Conservation (phyloP, 2,888 invertebrate genomes). For the Hololepta plana region DNA sequence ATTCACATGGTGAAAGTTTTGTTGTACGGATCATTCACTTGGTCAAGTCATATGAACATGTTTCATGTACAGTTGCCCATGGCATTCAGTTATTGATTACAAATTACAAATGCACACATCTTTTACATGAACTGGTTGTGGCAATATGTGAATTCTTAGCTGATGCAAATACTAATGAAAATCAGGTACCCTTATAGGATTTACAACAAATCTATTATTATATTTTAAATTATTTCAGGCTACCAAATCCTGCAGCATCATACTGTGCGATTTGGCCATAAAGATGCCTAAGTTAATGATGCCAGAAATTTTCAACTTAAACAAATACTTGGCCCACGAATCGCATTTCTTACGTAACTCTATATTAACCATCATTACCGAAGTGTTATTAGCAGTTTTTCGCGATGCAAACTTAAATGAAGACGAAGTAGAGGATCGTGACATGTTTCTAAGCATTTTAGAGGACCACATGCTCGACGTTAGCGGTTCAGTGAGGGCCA, state of each 20-base stretch:
- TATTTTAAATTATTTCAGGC: slow-evolving; percentile 14
- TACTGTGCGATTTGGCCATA: slow-evolving; percentile 21
- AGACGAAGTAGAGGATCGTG: slow-evolving; percentile 36
- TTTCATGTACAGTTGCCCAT: slow-evolving; percentile 46
- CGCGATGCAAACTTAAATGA: slow-evolving; percentile 53
- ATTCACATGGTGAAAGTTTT: slow-evolving; percentile 67
- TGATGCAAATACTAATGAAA: slow-evolving; percentile 29
- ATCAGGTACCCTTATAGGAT: slow-evolving; percentile 22
- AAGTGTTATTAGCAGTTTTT: slow-evolving; percentile 53
- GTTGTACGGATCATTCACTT: slow-evolving; percentile 54
- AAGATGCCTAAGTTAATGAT: slow-evolving; percentile 23
- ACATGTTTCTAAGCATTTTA: slow-evolving; percentile 41
- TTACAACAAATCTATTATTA: slow-evolving; percentile 1
- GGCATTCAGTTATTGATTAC: slow-evolving; percentile 52
- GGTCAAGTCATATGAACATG: slow-evolving; percentile 57
- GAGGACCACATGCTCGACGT: slow-evolving; percentile 70
- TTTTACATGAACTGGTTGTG: slow-evolving; percentile 54
- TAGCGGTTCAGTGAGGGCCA: slow-evolving; percentile 72
- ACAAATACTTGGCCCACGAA: slow-evolving; percentile 23
- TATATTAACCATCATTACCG: slow-evolving; percentile 66
- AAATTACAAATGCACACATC: slow-evolving; percentile 45
- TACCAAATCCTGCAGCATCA: slow-evolving; percentile 17
- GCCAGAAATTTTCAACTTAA: slow-evolving; percentile 22
- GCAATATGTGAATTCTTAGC: slow-evolving; percentile 55
- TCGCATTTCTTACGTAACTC: slow-evolving; percentile 59